phyloP scores from a whole-genome alignment of 1,140 invertebrate species.

The Brachionus rubens region DNA sequence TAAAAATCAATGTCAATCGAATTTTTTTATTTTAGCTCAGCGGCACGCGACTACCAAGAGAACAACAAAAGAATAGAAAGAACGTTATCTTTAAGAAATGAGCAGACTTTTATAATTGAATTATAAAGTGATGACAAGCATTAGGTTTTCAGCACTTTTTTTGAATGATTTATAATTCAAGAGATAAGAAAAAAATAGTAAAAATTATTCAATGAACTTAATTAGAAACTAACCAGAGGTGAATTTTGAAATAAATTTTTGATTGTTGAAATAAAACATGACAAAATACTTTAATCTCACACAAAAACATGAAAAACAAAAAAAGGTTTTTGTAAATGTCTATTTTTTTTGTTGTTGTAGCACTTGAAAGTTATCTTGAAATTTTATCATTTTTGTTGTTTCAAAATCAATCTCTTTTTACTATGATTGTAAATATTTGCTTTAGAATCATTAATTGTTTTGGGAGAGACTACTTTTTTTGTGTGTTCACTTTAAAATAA shows the following conservation, averaged over 20 bases:
- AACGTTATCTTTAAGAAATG: no score
- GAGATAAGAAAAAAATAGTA: no score
- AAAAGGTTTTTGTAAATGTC: neutral
- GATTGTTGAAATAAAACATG: no score
- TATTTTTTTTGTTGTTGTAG: slow-evolving; percentile 35
- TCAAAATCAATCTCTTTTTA: slow-evolving; percentile 20
- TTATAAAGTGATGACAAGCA: slow-evolving; percentile 21
- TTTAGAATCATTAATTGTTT: slow-evolving; percentile 1
- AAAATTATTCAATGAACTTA: no score
- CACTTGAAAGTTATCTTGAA: slow-evolving; percentile 37
- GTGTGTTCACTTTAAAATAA: no score
- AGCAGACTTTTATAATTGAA: no score
- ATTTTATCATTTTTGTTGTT: slow-evolving; percentile 28
- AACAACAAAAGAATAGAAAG: no score
- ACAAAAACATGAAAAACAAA: neutral
- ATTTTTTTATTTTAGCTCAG: neutral
- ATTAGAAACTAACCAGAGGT: no score
- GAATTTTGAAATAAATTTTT: no score
- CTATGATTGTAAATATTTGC: slow-evolving; percentile 31
- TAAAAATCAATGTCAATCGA: slow-evolving; percentile 33
- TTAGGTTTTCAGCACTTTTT: neutral
- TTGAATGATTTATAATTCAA: slow-evolving; percentile 28
- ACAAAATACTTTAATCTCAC: no score
- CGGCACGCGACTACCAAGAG: slow-evolving; percentile 31
- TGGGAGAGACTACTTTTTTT: no score